Evolutionary conservation across 2,888 invertebrate species (phyloP), one percentile per base, ranked within the genome.

Genomic region (Diaphora mendica): DNA sequence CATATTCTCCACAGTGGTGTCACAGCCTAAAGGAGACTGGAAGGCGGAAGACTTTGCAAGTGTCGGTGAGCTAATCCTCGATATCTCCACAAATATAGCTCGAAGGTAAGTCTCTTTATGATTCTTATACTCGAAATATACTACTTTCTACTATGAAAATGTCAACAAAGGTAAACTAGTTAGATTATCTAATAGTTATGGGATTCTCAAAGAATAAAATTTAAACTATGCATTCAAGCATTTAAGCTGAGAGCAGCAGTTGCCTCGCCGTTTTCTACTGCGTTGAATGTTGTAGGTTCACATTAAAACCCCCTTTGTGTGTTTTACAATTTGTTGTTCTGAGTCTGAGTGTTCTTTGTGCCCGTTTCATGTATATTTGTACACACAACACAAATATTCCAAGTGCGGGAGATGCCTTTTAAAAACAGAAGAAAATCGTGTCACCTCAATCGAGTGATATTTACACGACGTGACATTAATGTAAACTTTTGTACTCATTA

Each of bases 41-140:
- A 97, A 97, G 88, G 97, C 98, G 0, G 98, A 98, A 92, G 97
- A 98, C 87, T 96, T 98, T 82, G 98, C 98, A 59, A 98, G 98
- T 48, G 97, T 98, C 68, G 98, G 98, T 55, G 98, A 98, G 93
- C 96, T 98, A 55, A 96, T 99, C 64, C 96, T 98, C 81, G 99
- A 99, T 90, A 97, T 98, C 87, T 98, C 98, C 51, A 97, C 97
- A 84, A 98, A 97, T 88, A 94, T 98, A 83, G 98, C 98, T 17
- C 97, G 97, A 93, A 97, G 97, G 98, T 98, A 96, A 97, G 97
- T 96, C n/a, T 62, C 65, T 39, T 59, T 73, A 59, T 74, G 44
- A 72, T 70, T 66, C 30, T 62, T 13, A 62, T 62, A 30, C 35
- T 42, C 64, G 70, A 69, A 64, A 26, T 39, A 68, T 15, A 80